Percentiles rank a stretch among this genome's conserved stretches.
Conservation (phyloP, 2,888 invertebrate species). For the Drosophila quinaria region DNA sequence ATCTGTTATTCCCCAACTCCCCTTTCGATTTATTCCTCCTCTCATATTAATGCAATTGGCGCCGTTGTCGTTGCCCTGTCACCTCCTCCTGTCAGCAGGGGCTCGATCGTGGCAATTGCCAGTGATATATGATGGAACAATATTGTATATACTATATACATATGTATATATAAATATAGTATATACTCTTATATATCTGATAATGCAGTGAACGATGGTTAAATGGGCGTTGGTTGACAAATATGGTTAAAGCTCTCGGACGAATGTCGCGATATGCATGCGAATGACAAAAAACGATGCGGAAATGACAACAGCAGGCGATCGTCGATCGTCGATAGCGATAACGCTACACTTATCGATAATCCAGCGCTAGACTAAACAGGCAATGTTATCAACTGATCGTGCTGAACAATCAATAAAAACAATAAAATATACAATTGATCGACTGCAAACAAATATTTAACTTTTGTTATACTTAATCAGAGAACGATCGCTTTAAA, state of each 20-base stretch:
- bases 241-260: conserved; percentile 32
- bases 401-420: not conserved
- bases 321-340: conserved; percentile 11
- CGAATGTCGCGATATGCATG: conserved; percentile 35
- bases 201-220: conserved; percentile 32
- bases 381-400: not conserved
- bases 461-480: not conserved
- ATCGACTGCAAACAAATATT: not conserved
- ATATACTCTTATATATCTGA: conserved; percentile 3
- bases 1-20: not conserved
- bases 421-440: not conserved
- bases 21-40: not conserved
- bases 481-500: not conserved
- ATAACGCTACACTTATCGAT: conserved; percentile 30
- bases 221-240: conserved; percentile 48
- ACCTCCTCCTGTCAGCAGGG: conserved; percentile 54
- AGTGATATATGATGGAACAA: conserved; percentile 72
- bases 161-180: conserved; percentile 6
- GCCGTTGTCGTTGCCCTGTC: conserved; percentile 35
- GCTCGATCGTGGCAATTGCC: conserved; percentile 61
- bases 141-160: conserved; percentile 26
- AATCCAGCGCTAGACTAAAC: not conserved
- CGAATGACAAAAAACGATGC: conserved; percentile 42
- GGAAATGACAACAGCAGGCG: conserved; percentile 36
- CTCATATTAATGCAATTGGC: conserved; percentile 19